Base-by-base conservation (phyloP, 2,113 vertebrate species). In the Lynx canadensis region DNA sequence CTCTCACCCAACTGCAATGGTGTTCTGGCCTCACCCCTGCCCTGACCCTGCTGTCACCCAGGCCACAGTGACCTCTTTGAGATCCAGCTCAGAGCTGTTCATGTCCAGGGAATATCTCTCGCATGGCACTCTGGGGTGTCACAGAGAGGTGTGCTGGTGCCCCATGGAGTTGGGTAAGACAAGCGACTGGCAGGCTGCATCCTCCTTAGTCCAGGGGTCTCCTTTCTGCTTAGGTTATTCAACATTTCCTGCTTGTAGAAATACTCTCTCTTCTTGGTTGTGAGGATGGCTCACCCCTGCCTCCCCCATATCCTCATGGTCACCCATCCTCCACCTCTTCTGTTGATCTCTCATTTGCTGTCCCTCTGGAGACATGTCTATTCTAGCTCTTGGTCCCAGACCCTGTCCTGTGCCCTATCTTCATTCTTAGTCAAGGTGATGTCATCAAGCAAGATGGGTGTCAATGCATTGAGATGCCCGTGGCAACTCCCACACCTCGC, bases 121-220 rank as follows among this genome's bases (percentile, higher is more conserved):
- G 36, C 2, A 11, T 27, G 7, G 1, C 12, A n/a, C 27, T 45
- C 7, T 2, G 19, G 10, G 18, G 0, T 27, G 4, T 3, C 23
- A 48, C 15, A 4, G 4, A 16, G 13, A 5, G 8, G 55, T 86
- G 27, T 13, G 18, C 10, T 11, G 31, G 41, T 41, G 4, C 38
- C 15, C 3, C 12, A 52, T 6, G 45, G 21, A 69, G 13, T 7
- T 15, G 31, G 85, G 6, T 8, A 66, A 45, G 9, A 9, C 29
- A 2, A 6, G 38, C 23, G 18, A 55, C 29, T 25, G n/a, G 29
- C 21, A 78, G 41, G 27, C 74, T 78, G 41, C 10, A 18, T 15
- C 31, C 15, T 31, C 9, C 41, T 12, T 31, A 3, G 0, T 21
- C 3, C 23, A 41, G 7, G 2, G 9, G 25, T 65, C 23, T n/a